Conservation (phyloP, 2,888 invertebrate species). For the Chrysolina americana region DNA sequence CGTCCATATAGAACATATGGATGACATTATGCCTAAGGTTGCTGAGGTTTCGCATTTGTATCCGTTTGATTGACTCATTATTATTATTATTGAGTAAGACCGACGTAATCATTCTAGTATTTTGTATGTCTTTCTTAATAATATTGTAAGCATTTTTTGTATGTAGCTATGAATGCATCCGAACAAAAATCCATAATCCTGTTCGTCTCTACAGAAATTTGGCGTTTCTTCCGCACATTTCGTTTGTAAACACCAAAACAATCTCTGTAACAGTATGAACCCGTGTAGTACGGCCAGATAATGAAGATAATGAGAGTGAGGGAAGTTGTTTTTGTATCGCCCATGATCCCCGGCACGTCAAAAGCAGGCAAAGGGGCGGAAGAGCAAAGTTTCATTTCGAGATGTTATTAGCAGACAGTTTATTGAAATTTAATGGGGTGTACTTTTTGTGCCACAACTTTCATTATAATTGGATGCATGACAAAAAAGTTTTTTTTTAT, state of each 20-base stretch:
- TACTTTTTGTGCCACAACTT: neutral
- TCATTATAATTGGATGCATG: neutral
- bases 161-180: too few relatives aligned
- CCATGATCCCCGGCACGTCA: neutral
- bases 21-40: too few relatives aligned
- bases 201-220: neutral
- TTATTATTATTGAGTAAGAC: too few relatives aligned
- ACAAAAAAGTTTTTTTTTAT: neutral
- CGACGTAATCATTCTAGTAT: too few relatives aligned
- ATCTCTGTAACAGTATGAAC: neutral
- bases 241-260: neutral
- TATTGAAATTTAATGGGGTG: neutral
- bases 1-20: too few relatives aligned
- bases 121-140: too few relatives aligned
- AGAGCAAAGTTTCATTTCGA: neutral
- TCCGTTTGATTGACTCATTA: too few relatives aligned
- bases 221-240: neutral
- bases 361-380: constrained; percentile 3
- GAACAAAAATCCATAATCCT: neutral
- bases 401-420: neutral
- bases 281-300: neutral
- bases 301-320: neutral
- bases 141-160: too few relatives aligned
- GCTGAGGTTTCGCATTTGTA: too few relatives aligned
- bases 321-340: constrained; percentile 9